Percentiles rank a stretch among this genome's conserved stretches.
Conservation (phyloP, 1,140 invertebrate species). For the Brachionus calyciflorus region DNA sequence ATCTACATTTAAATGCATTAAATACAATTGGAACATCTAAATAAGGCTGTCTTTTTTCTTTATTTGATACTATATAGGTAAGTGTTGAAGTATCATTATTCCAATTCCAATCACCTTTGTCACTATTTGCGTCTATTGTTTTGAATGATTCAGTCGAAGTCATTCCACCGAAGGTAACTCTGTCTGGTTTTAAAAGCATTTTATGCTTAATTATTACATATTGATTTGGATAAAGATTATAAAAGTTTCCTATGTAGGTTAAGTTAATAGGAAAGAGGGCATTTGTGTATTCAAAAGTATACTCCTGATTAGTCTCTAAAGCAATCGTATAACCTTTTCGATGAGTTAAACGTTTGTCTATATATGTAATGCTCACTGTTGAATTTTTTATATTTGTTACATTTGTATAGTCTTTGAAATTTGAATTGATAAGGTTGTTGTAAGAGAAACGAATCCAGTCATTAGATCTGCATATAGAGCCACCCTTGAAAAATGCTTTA, state of each 20-base stretch:
- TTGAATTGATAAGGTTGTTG: neutral
- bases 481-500: neutral
- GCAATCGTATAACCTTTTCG: neutral
- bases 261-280: conserved; percentile 23
- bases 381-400: neutral
- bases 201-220: conserved; percentile 14
- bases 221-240: neutral
- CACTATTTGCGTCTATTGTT: neutral
- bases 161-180: neutral
- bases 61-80: conserved; percentile 7
- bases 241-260: neutral
- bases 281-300: conserved; percentile 9
- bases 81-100: conserved; percentile 1
- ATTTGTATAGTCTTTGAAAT: neutral
- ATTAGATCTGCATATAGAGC: neutral
- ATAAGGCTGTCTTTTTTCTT: neutral
- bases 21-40: neutral
- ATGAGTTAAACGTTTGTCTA: conserved; percentile 14
- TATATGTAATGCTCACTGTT: neutral
- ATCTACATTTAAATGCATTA: neutral
- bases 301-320: conserved; percentile 25
- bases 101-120: conserved; percentile 10
- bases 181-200: conserved; percentile 11
- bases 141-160: neutral
- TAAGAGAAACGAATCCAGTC: conserved; percentile 27